Evolutionary conservation across 2,888 invertebrate species (phyloP).

Genomic region (Germaria angustata): DNA sequence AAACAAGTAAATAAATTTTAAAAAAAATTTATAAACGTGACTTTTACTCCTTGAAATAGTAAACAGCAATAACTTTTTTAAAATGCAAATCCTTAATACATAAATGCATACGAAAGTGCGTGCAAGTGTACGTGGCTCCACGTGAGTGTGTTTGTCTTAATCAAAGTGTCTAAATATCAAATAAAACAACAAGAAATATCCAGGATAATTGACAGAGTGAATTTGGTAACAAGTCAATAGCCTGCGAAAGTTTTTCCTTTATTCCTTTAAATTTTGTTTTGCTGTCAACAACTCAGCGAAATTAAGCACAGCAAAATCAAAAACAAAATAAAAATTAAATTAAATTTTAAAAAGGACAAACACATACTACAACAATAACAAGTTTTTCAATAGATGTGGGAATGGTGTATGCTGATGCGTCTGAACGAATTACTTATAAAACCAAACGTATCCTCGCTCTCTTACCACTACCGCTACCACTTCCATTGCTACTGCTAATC

Average conservation of each 20-base stretch:
- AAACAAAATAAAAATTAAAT: neutral
- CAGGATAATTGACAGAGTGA: neutral
- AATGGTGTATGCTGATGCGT: constrained; percentile 66
- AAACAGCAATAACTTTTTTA: neutral
- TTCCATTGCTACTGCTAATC: constrained; percentile 26
- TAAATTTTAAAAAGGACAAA: neutral
- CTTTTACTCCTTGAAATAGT: neutral
- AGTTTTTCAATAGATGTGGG: constrained; percentile 58
- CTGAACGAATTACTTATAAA: constrained; percentile 41
- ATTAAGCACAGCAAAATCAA: neutral
- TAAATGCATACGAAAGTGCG: neutral
- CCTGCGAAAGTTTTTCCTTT: neutral
- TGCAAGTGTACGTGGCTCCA: neutral
- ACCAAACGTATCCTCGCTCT: constrained; percentile 48
- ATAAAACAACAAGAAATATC: neutral
- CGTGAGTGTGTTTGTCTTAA: constrained; percentile 10
- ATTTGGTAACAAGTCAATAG: constrained; percentile 13
- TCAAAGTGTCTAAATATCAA: constrained; percentile 16
- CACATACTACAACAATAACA: neutral
- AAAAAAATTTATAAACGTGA: constrained; percentile 33
- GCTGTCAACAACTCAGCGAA: constrained; percentile 36
- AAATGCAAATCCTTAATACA: constrained; percentile 14
- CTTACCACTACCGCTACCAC: constrained; percentile 42
- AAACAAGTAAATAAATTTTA: constrained; percentile 17
- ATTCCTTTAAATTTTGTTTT: neutral